Evolutionary conservation across 1,140 invertebrate genomes (phyloP), one percentile per base, ranked within the genome.

Genomic region (Popillia japonica): DNA sequence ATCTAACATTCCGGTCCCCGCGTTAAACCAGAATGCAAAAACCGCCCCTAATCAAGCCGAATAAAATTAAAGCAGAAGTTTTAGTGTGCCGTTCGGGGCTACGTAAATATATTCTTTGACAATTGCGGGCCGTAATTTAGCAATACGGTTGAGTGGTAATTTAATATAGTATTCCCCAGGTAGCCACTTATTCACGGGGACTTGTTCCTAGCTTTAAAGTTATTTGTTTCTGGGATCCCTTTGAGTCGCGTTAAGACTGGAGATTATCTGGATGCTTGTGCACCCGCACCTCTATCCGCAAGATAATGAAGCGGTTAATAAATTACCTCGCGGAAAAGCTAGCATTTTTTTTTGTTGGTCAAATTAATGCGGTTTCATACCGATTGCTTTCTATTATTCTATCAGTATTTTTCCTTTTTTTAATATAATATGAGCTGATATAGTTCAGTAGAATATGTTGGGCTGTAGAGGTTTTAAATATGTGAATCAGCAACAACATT

Each of bases 131-230:
- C 61, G 61, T 68, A 68, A 68, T 68, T 68, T 34, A 68, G 61
- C 61, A 68, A 68, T 68, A 68, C 61, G 61, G 61, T 34, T 68
- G 61, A 68, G 61, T 34, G 61, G 61, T 68, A 68, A 68, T 68
- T 68, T 68, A 68, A 68, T 68, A 68, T 68, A 68, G 61, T 7
- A 68, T 68, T 68, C 61, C 61, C 61, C 61, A 68, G 61, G 61
- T 68, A 68, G 61, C 22, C 61, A 68, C 61, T 68, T 68, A 68
- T 68, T 68, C 61, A 14, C 22, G 61, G 22, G 61, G 61, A 68
- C 61, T 68, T 68, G 61, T 68, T 68, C 61, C 17, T 68, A 68
- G 61, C 20, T 68, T 68, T 68, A 68, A 68, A 68, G 61, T 68
- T 68, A 68, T 68, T 68, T 68, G 61, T 68, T 68, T 68, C 61